Conservation (phyloP, 2,797 vertebrate species). For the Anniella stebbinsi region DNA sequence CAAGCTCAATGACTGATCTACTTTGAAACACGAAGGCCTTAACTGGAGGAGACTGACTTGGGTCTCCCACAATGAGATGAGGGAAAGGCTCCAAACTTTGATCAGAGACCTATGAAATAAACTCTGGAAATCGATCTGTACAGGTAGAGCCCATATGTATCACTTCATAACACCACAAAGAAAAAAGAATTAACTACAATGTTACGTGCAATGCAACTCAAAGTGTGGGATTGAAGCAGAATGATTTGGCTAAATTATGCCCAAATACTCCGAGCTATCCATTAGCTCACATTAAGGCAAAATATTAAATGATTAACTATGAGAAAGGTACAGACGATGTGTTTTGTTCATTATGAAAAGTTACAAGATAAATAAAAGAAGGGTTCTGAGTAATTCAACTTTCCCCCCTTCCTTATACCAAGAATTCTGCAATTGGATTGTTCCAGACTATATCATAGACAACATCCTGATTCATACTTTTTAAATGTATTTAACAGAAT, state of each 20-base stretch:
- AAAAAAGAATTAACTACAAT: neutral
- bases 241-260: neutral
- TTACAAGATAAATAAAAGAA: neutral
- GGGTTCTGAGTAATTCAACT: neutral
- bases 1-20: neutral
- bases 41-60: neutral
- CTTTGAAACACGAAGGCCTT: neutral
- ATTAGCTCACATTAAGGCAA: neutral
- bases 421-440: accelerated
- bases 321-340: neutral
- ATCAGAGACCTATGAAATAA: neutral
- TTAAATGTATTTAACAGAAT: slow-evolving; percentile 18
- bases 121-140: neutral
- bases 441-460: neutral
- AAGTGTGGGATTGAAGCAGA: neutral
- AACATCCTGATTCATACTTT: neutral
- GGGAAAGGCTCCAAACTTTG: neutral
- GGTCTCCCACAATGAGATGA: neutral
- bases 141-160: neutral
- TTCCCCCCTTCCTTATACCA: neutral
- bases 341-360: neutral
- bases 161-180: neutral
- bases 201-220: neutral
- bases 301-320: neutral
- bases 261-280: neutral